Base-by-base conservation (phyloP, 2,888 invertebrate genomes). In the Andrena marginata region DNA sequence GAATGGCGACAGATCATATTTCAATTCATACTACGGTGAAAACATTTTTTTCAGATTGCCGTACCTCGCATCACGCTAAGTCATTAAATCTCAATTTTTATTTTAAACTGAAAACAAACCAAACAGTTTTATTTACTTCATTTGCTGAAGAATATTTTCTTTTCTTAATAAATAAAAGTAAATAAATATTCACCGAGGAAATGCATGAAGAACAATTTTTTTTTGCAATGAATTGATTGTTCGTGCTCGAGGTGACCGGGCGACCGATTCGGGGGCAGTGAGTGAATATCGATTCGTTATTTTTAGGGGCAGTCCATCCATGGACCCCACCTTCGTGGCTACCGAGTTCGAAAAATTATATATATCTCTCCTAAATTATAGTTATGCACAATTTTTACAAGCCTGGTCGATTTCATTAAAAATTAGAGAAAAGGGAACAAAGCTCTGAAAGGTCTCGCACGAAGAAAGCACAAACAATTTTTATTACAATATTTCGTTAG, bases 261-360 rank as follows among this genome's bases (percentile, higher is more conserved):
- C 86, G 86, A 87, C 88, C 87, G 83, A 89, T 89, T 89, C 86
- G 89, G 88, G 85, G 85, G 86, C 90, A 92, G 89, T 85, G 80
- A 87, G 86, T 88, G 72, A 86, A 90, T 92, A 92, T 92, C 91
- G 92, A 92, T 92, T 92, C 88, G 90, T 92, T 92, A 92, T 92
- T 92, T 92, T 92, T 92, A 92, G 92, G 92, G 92, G 87, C 89
- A 90, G 89, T 83, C 86, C 84, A 87, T 89, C 89, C 83, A 71
- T 78, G 87, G 81, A 89, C 89, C 87, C 91, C 90, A 85, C 85
- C 87, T 88, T 83, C 67, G 73, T 67, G 60, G 71, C 85, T 81
- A 84, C 82, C 81, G 74, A 77, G 81, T 85, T 86, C 85, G 82
- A 89, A 90, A 90, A 90, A 89, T 89, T 87, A 71, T 56, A 56